Conservation (phyloP, 2,888 invertebrate species). For the Mimumesa dahlbomi region DNA sequence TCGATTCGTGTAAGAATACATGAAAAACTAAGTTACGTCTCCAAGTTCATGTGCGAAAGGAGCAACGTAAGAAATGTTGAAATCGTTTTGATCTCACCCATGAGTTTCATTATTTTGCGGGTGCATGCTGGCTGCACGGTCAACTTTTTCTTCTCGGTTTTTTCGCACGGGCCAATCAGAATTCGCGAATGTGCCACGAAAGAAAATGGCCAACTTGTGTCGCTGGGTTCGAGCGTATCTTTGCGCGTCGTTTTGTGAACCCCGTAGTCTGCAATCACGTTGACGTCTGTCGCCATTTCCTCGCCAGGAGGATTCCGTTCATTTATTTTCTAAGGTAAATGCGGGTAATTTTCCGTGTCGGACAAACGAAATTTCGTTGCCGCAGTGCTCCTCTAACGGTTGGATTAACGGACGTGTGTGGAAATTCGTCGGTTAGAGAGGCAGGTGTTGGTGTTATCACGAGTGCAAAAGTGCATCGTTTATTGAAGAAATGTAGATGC, state of each 20-base stretch:
- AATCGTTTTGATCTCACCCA: constrained; percentile 9
- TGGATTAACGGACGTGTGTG: constrained; percentile 22
- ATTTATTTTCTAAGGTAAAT: constrained; percentile 63
- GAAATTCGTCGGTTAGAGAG: constrained; percentile 32
- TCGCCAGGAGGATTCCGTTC: constrained; percentile 70
- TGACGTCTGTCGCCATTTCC: constrained; percentile 88
- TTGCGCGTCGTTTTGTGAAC: constrained; percentile 91
- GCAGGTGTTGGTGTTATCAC: constrained; percentile 49
- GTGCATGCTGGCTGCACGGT: constrained; percentile 49
- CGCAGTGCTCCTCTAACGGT: background rate
- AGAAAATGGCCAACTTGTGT: constrained; percentile 77
- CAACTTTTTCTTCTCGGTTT: constrained; percentile 67
- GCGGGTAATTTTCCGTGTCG: constrained; percentile 1
- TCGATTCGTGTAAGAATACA: too few relatives aligned
- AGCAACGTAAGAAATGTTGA: background rate
- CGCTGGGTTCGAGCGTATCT: constrained; percentile 84
- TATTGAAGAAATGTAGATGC: constrained; percentile 58
- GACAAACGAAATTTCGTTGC: background rate
- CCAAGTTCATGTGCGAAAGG: background rate
- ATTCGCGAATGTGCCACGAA: constrained; percentile 72
- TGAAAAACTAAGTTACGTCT: too few relatives aligned
- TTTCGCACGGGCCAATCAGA: constrained; percentile 75
- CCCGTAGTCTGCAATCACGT: constrained; percentile 84
- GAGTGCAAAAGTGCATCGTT: constrained; percentile 69
- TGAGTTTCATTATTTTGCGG: constrained; percentile 57